A percentile compares a stretch with the other conserved stretches of the same genome.
Conservation (phyloP, 2,888 invertebrate species). For the Cryptocephalus moraei region DNA sequence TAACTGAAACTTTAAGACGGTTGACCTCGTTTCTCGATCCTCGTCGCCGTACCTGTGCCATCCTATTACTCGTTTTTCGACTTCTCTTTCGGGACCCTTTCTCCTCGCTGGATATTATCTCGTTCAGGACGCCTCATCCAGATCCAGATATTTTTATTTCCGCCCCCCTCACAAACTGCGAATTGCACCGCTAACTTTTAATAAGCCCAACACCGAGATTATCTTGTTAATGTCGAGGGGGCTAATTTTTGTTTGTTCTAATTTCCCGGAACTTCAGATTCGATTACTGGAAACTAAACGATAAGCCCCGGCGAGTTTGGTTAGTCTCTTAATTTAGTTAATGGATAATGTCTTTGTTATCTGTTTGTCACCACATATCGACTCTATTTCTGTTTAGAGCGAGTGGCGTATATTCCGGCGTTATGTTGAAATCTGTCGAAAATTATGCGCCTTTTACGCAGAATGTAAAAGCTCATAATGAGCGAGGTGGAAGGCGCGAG, state of each 20-base stretch:
- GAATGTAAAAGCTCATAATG: too few relatives aligned
- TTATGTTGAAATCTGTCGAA: too few relatives aligned
- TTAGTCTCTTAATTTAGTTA: too few relatives aligned
- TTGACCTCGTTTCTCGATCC: slow-evolving; percentile 10
- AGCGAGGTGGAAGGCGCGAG: too few relatives aligned
- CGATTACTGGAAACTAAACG: neutral
- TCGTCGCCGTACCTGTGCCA: slow-evolving; percentile 13
- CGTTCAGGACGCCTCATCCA: slow-evolving; percentile 9
- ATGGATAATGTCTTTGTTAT: too few relatives aligned
- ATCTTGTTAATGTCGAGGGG: slow-evolving; percentile 2
- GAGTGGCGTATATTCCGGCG: too few relatives aligned
- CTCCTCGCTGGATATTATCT: slow-evolving; percentile 16
- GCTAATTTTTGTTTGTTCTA: slow-evolving; percentile 1
- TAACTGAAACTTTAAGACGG: slow-evolving; percentile 12
- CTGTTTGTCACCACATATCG: too few relatives aligned
- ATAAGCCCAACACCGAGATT: slow-evolving; percentile 7
- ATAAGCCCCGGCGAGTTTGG: neutral
- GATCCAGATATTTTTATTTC: slow-evolving; percentile 11
- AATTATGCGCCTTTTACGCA: too few relatives aligned
- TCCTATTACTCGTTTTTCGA: slow-evolving; percentile 17
- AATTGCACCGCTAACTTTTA: slow-evolving; percentile 10
- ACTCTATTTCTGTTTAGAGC: too few relatives aligned
- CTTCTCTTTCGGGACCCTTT: slow-evolving; percentile 2
- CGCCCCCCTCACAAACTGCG: slow-evolving; percentile 9
- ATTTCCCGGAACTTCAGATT: slow-evolving; percentile 1